Percentiles rank a stretch among this genome's conserved stretches.
Conservation (phyloP, 2,797 vertebrate genomes). For the Brotula barbata region DNA sequence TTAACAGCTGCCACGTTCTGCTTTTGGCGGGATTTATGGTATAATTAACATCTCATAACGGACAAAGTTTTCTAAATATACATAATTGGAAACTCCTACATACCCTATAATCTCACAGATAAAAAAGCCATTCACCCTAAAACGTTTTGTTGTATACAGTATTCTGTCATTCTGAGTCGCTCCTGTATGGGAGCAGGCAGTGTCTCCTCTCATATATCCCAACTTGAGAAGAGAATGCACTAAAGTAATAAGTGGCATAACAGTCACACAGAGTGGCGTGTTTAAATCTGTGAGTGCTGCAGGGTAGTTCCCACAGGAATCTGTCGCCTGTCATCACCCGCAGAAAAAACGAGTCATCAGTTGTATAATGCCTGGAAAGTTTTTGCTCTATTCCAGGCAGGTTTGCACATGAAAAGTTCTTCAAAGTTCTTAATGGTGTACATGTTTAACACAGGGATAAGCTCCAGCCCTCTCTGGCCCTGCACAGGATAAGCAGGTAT, state of each 20-base stretch:
- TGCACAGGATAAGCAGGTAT: too few species aligned
- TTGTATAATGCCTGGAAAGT: slow-evolving; percentile 20
- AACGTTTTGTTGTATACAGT: slow-evolving; percentile 28
- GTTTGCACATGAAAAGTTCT: slow-evolving; percentile 45
- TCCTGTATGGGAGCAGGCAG: slow-evolving; percentile 25
- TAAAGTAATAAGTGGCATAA: slow-evolving; percentile 2
- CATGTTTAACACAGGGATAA: neutral
- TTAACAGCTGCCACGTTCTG: slow-evolving; percentile 56
- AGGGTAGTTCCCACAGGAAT: slow-evolving; percentile 31
- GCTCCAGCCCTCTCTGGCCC: too few species aligned
- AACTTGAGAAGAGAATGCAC: slow-evolving; percentile 20
- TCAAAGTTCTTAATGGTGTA: slow-evolving; percentile 8
- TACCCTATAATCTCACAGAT: slow-evolving; percentile 27
- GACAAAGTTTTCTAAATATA: slow-evolving; percentile 39
- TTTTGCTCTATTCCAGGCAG: slow-evolving; percentile 26
- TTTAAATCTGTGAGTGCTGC: slow-evolving; percentile 45
- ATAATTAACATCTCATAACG: slow-evolving; percentile 45
- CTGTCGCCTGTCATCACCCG: slow-evolving; percentile 44
- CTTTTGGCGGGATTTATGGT: slow-evolving; percentile 22
- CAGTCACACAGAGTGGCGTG: slow-evolving; percentile 34
- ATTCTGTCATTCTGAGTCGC: slow-evolving; percentile 24
- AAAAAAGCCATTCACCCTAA: slow-evolving; percentile 31
- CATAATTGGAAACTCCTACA: slow-evolving; percentile 34
- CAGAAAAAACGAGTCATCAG: slow-evolving; percentile 24
- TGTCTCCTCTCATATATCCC: slow-evolving; percentile 19